phyloP scores from a whole-genome alignment of 2,888 invertebrate genomes.

The Cremastobaeus sp. region DNA sequence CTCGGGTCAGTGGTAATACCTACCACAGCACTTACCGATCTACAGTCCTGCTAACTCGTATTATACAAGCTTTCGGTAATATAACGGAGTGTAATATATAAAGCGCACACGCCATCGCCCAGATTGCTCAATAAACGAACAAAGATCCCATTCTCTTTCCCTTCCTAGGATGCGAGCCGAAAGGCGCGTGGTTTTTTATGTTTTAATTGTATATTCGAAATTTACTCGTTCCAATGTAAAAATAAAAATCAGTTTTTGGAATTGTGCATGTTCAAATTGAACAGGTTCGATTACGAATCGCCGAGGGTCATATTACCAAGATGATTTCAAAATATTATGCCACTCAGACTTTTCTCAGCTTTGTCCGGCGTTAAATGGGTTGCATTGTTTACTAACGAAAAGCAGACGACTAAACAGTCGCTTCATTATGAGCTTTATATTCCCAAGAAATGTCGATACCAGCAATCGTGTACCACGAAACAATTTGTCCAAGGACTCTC shows the following conservation, averaged over 20 bases:
- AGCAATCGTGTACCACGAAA: too few relatives aligned
- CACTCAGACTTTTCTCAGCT: conserved; percentile 45
- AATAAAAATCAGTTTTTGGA: too few relatives aligned
- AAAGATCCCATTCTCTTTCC: conserved; percentile 55
- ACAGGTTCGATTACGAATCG: too few relatives aligned
- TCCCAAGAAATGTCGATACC: too few relatives aligned
- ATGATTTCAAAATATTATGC: conserved; percentile 46
- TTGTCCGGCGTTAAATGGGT: conserved; percentile 22
- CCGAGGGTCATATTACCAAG: too few relatives aligned
- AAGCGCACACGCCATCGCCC: conserved; percentile 46
- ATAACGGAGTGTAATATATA: conserved; percentile 59
- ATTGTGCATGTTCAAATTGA: too few relatives aligned
- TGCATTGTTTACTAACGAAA: conserved; percentile 24
- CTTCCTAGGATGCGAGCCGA: too few relatives aligned
- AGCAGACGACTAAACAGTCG: conserved; percentile 9
- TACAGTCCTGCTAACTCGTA: conserved; percentile 57
- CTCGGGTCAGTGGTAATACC: conserved; percentile 60
- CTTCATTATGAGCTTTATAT: too few relatives aligned
- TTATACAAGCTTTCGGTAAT: conserved; percentile 62
- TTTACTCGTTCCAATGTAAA: too few relatives aligned
- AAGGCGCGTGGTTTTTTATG: too few relatives aligned
- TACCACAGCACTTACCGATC: conserved; percentile 60
- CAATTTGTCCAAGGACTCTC: too few relatives aligned
- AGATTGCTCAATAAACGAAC: conserved; percentile 60
- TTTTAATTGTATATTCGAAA: too few relatives aligned